Percentiles rank a stretch among this genome's conserved stretches.
Conservation (phyloP, 2,113 vertebrate genomes). For the Gorsachius goisagi region DNA sequence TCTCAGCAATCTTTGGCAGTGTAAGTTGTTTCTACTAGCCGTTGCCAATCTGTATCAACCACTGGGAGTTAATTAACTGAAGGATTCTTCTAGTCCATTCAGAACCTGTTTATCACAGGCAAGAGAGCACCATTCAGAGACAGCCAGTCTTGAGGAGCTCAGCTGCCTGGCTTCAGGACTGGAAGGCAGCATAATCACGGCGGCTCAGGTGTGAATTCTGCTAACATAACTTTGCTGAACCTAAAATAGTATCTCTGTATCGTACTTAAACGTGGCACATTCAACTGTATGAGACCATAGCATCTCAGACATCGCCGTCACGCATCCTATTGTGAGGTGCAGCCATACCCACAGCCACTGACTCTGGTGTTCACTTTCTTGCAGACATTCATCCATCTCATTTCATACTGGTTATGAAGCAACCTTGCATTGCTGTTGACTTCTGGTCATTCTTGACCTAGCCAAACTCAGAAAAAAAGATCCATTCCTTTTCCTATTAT, state of each 20-base stretch:
- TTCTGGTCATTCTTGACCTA: not conserved
- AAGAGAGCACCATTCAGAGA: not conserved
- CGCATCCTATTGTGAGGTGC: not conserved
- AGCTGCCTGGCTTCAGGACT: not conserved
- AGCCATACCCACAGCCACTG: not conserved
- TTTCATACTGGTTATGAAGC: not conserved
- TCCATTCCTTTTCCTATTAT: not conserved
- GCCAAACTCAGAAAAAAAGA: not conserved
- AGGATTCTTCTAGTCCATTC: not conserved
- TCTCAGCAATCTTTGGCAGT: conserved; percentile 3
- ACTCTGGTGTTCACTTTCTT: not conserved
- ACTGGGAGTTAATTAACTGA: not conserved
- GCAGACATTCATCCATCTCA: not conserved
- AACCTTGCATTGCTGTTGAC: not conserved
- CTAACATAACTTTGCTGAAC: not conserved
- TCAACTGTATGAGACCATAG: not conserved
- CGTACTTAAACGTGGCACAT: not conserved
- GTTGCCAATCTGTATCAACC: not conserved
- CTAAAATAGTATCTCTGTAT: not conserved
- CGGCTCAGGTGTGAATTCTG: not conserved
- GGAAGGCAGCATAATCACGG: not conserved
- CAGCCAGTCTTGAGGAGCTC: not conserved
- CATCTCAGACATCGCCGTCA: not conserved
- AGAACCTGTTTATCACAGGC: not conserved
- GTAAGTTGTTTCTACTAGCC: not conserved